Base-by-base conservation (phyloP, 92 coral and sea anemone genomes). In the Actinernus sp. region DNA sequence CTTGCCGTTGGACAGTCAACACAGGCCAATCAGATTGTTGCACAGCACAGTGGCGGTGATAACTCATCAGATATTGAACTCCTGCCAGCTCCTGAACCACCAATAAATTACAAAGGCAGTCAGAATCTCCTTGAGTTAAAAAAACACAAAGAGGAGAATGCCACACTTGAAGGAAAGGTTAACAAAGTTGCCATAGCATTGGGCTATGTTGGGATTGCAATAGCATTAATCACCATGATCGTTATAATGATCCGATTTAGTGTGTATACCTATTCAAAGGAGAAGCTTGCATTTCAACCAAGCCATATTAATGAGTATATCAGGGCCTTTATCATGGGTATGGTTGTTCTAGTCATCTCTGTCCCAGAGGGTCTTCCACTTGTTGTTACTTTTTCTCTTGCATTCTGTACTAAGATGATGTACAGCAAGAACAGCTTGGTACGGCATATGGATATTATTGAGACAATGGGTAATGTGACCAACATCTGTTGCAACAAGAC, bases 401-500 rank as follows among this genome's bases (percentile, higher is more conserved):
- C 99, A 8, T 95, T 78, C 61, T 95, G 97, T 59, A 90, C 94
- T 69, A 92, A 71, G 67, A 63, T 84, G 64, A 91, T 95, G 97
- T 82, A 87, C 71, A 48, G 73, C 39, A 93, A 95, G 58, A 79
- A 81, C 34, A 89, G 93, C 37, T 83, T 95, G 67, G 99, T 95
- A 16, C 85, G 91, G 16, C 97, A 95, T 53, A 88, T 81, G 47
- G 88, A 95, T 55, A 90, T 92, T 37, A 73, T 92, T 37, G 99
- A 95, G 66, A 78, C 95, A 21, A 95, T 95, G 99, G 99, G 99
- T 11, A 95, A 95, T 56, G 83, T 92, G 28, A 91, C 97, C 20
- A 90, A 90, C 28, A 84, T 95, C 38, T 95, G 97, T 61, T 95
- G 97, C 50, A 92, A 95, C 78, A 95, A 95, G 78, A 95, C 99